Conservation (phyloP, 2,113 vertebrate genomes). For the Takifugu bimaculatus region DNA sequence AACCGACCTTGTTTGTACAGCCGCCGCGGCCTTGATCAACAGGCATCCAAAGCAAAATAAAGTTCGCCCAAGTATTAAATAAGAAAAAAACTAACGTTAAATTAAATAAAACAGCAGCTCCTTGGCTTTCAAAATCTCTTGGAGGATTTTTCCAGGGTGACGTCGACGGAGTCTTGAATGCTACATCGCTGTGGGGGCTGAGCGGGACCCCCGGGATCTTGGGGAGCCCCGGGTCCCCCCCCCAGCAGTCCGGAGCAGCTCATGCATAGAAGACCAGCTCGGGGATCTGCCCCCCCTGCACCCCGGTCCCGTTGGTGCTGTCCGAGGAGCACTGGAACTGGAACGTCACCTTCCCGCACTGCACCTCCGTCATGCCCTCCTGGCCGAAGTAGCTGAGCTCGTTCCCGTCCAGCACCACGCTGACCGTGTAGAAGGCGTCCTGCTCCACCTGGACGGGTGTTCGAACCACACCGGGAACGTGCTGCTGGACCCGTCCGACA, state of each 20-base stretch:
- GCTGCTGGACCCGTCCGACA: conserved; percentile 90
- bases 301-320: conserved; percentile 96
- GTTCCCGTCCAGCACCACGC: conserved; percentile 87
- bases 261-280: conserved; percentile 97
- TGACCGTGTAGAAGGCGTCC: conserved; percentile 93
- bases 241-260: conserved; percentile 39
- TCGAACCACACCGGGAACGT: conserved; percentile 94
- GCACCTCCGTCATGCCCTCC: conserved; percentile 97
- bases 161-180: conserved; percentile 65
- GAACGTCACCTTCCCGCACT: conserved; percentile 93
- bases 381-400: conserved; percentile 98
- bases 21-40: conserved; percentile 43
- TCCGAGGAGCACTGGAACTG: conserved; percentile 98
- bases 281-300: conserved; percentile 97
- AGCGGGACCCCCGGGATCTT: neutral
- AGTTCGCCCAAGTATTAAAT: conserved; percentile 65
- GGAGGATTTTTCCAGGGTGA: conserved; percentile 58
- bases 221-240: neutral
- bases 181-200: conserved; percentile 63
- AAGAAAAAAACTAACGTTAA: conserved; percentile 82
- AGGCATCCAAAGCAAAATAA: conserved; percentile 49
- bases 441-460: conserved; percentile 93
- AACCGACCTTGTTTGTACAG: conserved; percentile 49
- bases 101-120: conserved; percentile 79
- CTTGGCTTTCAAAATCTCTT: conserved; percentile 50